Percentiles rank a stretch among this genome's conserved stretches.
Conservation (phyloP, 2,888 invertebrate genomes). For the Hoplodrina blanda region DNA sequence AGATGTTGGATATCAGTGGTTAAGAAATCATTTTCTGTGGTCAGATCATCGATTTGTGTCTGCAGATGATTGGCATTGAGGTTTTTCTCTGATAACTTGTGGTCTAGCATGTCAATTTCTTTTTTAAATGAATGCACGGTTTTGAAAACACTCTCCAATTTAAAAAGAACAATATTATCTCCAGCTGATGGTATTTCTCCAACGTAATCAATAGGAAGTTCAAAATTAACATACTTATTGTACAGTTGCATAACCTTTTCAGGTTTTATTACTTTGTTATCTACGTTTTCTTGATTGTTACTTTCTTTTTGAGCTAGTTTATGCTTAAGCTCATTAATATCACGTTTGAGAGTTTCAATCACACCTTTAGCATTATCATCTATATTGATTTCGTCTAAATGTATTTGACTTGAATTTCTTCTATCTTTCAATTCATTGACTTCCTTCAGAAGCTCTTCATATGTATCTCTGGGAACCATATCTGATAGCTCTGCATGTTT, state of each 20-base stretch:
- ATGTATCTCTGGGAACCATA: conserved; percentile 80
- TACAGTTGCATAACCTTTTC: conserved; percentile 85
- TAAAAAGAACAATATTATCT: conserved; percentile 81
- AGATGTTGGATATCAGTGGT: conserved; percentile 86
- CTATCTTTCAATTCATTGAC: conserved; percentile 79
- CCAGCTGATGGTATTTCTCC: conserved; percentile 84
- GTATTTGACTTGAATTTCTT: conserved; percentile 75
- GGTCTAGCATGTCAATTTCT: conserved; percentile 90
- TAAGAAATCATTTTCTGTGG: conserved; percentile 87
- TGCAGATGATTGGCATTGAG: conserved; percentile 88
- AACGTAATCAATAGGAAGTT: conserved; percentile 85
- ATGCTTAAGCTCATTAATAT: conserved; percentile 84
- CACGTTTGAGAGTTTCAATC: conserved; percentile 87
- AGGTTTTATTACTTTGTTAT: conserved; percentile 77
- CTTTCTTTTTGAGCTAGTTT: conserved; percentile 78
- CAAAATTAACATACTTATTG: conserved; percentile 87
- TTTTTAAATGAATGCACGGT: conserved; percentile 90
- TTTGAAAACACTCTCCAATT: conserved; percentile 90
- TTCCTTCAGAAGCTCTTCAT: conserved; percentile 81
- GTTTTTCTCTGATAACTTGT: conserved; percentile 90
- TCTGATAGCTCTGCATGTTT: conserved; percentile 77
- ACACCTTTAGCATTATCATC: conserved; percentile 89
- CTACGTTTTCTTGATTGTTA: conserved; percentile 65
- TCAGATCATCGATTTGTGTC: conserved; percentile 90
- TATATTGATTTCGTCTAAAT: conserved; percentile 85